Conservation (phyloP, 2,888 invertebrate genomes). For the Eupithecia dodoneata region DNA sequence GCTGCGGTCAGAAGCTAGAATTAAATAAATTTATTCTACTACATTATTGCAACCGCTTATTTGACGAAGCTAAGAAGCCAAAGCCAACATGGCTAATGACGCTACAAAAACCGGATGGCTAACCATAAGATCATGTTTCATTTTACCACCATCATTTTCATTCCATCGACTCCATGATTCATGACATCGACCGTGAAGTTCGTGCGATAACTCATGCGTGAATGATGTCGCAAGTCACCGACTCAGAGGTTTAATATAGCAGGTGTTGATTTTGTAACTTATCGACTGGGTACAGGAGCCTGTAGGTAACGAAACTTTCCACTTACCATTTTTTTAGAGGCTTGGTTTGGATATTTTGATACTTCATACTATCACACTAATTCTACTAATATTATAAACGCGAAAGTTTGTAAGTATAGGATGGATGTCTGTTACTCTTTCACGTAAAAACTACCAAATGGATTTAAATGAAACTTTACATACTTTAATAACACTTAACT, state of each 20-base stretch:
- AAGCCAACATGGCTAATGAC: not conserved
- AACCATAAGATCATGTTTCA: not conserved
- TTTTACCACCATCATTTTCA: not conserved
- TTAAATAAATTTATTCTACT: no score
- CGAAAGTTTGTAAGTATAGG: no score
- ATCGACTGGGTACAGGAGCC: not conserved
- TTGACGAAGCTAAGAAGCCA: not conserved
- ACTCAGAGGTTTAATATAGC: not conserved
- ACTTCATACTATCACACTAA: no score
- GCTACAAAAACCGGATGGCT: not conserved
- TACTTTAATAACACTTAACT: no score
- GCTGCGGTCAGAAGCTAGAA: no score
- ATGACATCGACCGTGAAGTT: not conserved
- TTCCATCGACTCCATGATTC: slow-evolving; percentile 1
- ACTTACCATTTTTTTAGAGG: not conserved
- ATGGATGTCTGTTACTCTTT: no score
- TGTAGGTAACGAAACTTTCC: not conserved
- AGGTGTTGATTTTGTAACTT: not conserved
- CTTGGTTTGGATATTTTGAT: no score
- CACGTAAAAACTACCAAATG: no score
- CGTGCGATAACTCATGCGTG: slow-evolving; percentile 6
- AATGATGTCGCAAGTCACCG: not conserved
- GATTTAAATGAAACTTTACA: no score
- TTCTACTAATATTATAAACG: no score
- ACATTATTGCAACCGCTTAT: no score